Evolutionary conservation across 2,797 vertebrate species (phyloP).

Genomic region (Hippopotamyrus pictus): DNA sequence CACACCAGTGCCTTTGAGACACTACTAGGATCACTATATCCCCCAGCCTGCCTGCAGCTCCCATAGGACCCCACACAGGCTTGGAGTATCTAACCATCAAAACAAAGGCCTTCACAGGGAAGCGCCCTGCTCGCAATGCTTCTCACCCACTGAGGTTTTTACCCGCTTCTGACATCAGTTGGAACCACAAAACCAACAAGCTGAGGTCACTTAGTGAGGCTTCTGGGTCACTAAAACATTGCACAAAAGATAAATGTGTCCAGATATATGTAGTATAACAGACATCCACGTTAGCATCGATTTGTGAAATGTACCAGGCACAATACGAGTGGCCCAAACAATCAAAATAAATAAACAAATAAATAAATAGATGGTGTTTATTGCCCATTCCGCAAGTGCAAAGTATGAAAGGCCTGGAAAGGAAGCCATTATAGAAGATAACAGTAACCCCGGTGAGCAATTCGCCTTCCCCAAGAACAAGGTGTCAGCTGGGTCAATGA

Average conservation of each 20-base stretch:
- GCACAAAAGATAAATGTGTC: not conserved
- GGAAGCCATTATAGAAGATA: not conserved
- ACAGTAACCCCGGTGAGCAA: not conserved
- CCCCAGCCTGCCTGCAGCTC: not conserved
- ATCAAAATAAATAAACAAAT: not conserved
- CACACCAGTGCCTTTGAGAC: not conserved
- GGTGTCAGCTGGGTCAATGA: not conserved
- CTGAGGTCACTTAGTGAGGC: not conserved
- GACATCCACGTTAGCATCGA: not conserved
- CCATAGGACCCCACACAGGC: not conserved
- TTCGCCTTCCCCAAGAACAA: not conserved
- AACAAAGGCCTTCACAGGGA: not conserved
- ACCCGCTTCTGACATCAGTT: not conserved
- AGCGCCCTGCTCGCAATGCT: not conserved
- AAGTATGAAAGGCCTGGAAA: not conserved
- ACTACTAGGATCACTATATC: not conserved
- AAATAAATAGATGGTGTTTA: not conserved
- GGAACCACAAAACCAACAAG: not conserved
- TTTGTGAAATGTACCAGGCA: not conserved
- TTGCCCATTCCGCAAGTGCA: not conserved
- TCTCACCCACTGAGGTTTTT: not conserved
- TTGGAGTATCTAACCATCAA: not conserved
- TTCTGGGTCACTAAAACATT: not conserved
- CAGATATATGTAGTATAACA: not conserved
- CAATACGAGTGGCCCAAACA: not conserved